A percentile compares a stretch with the other conserved stretches of the same genome.
phyloP scores from a whole-genome alignment of 2,113 vertebrate species.

The Sander lucioperca region DNA sequence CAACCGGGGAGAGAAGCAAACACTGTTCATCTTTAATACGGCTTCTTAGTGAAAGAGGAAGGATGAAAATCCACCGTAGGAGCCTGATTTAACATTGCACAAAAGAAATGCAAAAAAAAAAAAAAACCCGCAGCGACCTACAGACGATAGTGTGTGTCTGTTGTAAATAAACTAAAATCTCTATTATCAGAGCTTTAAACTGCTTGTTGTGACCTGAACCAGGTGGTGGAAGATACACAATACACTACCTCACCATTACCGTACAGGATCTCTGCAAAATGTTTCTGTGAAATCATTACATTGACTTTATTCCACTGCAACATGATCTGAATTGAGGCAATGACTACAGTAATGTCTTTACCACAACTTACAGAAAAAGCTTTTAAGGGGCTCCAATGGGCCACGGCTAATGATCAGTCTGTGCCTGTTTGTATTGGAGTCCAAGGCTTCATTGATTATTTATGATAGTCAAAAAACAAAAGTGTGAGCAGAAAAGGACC shows the following conservation, averaged over 20 bases:
- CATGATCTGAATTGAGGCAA: neutral
- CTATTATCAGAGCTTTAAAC: slow-evolving; percentile 17
- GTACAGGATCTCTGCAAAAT: neutral
- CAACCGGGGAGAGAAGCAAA: slow-evolving; percentile 38
- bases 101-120: slow-evolving; percentile 43
- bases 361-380: slow-evolving; percentile 16
- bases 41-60: slow-evolving; percentile 13
- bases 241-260: neutral
- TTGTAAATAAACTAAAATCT: slow-evolving; percentile 44
- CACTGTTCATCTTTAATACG: slow-evolving; percentile 41
- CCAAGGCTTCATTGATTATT: neutral
- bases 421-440: neutral
- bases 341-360: slow-evolving; percentile 22
- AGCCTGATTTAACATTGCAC: slow-evolving; percentile 49
- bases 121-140: slow-evolving; percentile 1
- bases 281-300: neutral
- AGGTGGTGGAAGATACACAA: neutral
- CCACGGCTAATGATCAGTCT: neutral
- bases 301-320: neutral
- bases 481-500: neutral
- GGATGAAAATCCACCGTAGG: slow-evolving; percentile 50
- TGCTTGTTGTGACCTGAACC: slow-evolving; percentile 22
- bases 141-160: slow-evolving; percentile 23
- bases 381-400: neutral
- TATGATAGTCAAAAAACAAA: neutral